Evolutionary conservation across 1,140 invertebrate species (phyloP), one percentile per base, ranked within the genome.

Genomic region (Camponotus vicinus): DNA sequence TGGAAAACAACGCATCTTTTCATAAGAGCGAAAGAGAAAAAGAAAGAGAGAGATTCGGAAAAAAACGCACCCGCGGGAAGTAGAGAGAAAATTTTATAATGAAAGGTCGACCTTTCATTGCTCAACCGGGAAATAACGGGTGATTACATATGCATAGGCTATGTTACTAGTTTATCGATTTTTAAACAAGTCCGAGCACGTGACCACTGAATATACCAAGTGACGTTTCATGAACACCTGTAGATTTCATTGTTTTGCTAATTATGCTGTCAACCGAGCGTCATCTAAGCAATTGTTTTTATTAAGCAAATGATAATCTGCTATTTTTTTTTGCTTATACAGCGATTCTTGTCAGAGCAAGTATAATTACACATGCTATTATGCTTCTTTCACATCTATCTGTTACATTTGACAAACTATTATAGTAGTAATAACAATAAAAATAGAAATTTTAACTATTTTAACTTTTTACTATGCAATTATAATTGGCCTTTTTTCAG

Each of bases 131-230:
- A 73, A 73, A 61, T 73, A 82, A 82, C 27, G 21, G 34, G 15
- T 80, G 76, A 80, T 80, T 86, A 75, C 61, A 40, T 67, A 69
- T 85, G 63, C 71, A 69, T 61, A 87, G 45, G 34, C 83, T 77
- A 69, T 45, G 34, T 52, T 85, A 77, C 57, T 84, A 76, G 69
- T 77, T 77, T 87, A 87, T 87, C 32, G 71, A 87, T 85, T 84
- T 69, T 77, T 75, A 37, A 34, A 34, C 42, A 69, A 67, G 40
- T 34, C 27, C 37, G 42, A 57, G 59, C 69, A 82, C 55, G 40
- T 83, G 69, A 75, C 4, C 69, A 2, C n/a, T 75, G 55, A 73
- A 75, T 83, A 61, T 27, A 42, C n/a, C n/a, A 49, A 18, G 27
- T 59, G 40, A 73, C 40, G 69, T 52, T 63, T 52, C 55, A 63